phyloP scores from a whole-genome alignment of 2,888 invertebrate genomes.

The Pyrocoelia pectoralis region DNA sequence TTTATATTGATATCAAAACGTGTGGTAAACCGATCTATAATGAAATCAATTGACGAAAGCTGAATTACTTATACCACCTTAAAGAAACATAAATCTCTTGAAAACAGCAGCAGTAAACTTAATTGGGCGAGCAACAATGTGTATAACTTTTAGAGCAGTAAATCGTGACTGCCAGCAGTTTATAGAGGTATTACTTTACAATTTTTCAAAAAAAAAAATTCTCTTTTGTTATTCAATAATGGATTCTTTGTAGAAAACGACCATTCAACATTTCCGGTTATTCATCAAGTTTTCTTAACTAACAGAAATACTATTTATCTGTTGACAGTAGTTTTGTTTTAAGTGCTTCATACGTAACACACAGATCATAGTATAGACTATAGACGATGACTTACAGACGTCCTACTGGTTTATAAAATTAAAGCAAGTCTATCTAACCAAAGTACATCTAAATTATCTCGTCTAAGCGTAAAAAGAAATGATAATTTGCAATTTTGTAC shows the following conservation, averaged over 20 bases:
- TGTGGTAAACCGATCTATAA: slow-evolving; percentile 37
- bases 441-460: too few species aligned
- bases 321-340: too few species aligned
- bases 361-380: too few species aligned
- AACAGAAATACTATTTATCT: too few species aligned
- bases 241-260: neutral
- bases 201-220: slow-evolving; percentile 11
- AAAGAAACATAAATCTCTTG: slow-evolving; percentile 53
- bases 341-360: too few species aligned
- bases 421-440: too few species aligned
- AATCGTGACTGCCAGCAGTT: slow-evolving; percentile 31
- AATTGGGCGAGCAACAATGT: slow-evolving; percentile 55
- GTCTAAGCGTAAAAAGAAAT: too few species aligned
- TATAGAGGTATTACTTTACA: slow-evolving; percentile 24
- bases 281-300: too few species aligned
- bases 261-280: too few species aligned
- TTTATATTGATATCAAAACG: slow-evolving; percentile 12
- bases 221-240: slow-evolving; percentile 8
- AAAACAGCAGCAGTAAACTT: slow-evolving; percentile 53
- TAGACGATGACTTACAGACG: too few species aligned
- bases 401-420: too few species aligned
- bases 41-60: slow-evolving; percentile 52
- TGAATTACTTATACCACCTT: slow-evolving; percentile 54
- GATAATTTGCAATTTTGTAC: too few species aligned
- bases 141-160: slow-evolving; percentile 30